These are phyloP conservation scores for Bellardia pandia DNA, from an alignment of 2,888 invertebrate species.

Conservation along the genomic window DNA sequence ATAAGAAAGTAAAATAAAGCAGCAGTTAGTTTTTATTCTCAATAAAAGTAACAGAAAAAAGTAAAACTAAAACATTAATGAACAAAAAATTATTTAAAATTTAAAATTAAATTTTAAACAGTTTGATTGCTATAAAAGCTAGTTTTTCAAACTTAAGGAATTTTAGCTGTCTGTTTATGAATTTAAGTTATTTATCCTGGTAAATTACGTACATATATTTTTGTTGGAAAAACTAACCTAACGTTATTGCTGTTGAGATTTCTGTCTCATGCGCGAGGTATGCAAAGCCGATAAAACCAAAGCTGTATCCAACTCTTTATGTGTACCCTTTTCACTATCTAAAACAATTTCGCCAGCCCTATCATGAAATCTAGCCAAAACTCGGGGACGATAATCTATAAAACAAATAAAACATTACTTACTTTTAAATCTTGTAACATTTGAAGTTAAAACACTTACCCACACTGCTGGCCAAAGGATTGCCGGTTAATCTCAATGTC, in stretches of 20 bases:
- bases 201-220: slow-evolving; percentile 9
- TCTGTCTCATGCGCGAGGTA: slow-evolving; percentile 79
- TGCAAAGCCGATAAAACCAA: slow-evolving; percentile 94
- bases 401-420: background rate
- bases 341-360: slow-evolving; percentile 93
- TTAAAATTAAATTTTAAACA: background rate
- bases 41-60: slow-evolving; percentile 34
- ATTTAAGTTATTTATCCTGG: background rate
- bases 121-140: background rate
- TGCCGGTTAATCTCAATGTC: slow-evolving; percentile 93
- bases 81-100: background rate
- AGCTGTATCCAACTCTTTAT: slow-evolving; percentile 95
- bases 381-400: slow-evolving; percentile 94
- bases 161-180: slow-evolving; percentile 50
- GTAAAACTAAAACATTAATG: background rate
- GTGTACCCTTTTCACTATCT: slow-evolving; percentile 94
- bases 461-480: slow-evolving; percentile 90
- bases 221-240: background rate
- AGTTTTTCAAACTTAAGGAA: background rate
- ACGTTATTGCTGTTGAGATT: slow-evolving; percentile 69
- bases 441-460: slow-evolving; percentile 79
- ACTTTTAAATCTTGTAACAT: background rate
- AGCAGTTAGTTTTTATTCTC: slow-evolving; percentile 41
- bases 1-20: background rate
- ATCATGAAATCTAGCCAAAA: slow-evolving; percentile 93